These are phyloP conservation scores for Epistrophe grossulariae DNA, from an alignment of 2,888 invertebrate species.

Conservation along the genomic window DNA sequence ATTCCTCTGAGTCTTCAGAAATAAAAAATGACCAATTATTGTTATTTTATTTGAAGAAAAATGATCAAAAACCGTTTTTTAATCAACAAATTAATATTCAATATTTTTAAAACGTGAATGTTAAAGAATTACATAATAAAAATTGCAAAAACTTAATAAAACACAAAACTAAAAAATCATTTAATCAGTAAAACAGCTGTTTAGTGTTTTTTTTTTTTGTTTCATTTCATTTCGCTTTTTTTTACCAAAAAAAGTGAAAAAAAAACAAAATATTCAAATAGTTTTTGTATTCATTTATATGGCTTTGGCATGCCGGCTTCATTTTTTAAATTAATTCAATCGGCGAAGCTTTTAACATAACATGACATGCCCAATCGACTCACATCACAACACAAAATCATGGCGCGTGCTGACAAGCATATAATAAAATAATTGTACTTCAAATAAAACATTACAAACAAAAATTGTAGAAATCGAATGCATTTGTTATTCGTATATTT, in stretches of 20 bases:
- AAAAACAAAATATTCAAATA: not conserved
- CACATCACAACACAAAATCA: not conserved
- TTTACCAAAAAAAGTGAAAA: not conserved
- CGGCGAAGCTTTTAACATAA: slow-evolving; percentile 21
- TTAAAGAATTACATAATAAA: too few species aligned
- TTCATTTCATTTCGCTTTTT: not conserved
- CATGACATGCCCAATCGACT: slow-evolving; percentile 10
- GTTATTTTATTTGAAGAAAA: too few species aligned
- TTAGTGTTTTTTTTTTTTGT: too few species aligned
- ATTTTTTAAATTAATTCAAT: slow-evolving; percentile 51
- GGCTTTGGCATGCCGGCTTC: not conserved
- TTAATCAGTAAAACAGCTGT: too few species aligned
- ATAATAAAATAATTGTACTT: slow-evolving; percentile 52
- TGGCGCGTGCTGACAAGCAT: slow-evolving; percentile 28
- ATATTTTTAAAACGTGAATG: too few species aligned
- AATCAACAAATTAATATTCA: too few species aligned
- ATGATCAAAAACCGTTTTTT: too few species aligned
- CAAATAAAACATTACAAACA: slow-evolving; percentile 7
- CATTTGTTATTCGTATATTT: slow-evolving; percentile 52
- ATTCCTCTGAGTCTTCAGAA: too few species aligned
- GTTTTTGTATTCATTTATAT: slow-evolving; percentile 4
- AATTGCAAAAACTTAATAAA: too few species aligned
- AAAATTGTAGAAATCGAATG: slow-evolving; percentile 45
- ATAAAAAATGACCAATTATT: too few species aligned
- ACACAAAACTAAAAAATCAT: too few species aligned